A percentile compares a stretch with the other conserved stretches of the same genome.
These are phyloP conservation scores for Enteromius thamalakanensis DNA, from an alignment of 2,797 vertebrate species.

Conservation along the genomic window DNA sequence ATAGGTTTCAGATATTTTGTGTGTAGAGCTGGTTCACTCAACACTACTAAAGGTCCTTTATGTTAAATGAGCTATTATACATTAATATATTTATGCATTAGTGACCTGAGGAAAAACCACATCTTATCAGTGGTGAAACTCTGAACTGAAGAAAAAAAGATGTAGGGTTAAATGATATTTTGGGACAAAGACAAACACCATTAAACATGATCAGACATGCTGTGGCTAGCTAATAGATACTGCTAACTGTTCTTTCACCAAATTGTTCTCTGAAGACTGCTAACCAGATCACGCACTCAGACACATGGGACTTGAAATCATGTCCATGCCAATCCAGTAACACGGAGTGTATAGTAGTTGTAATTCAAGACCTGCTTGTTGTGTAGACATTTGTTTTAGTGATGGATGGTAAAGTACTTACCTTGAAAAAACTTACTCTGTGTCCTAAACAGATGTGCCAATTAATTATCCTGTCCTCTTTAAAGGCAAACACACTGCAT, in stretches of 20 bases:
- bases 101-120: not conserved
- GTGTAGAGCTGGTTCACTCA: not conserved
- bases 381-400: not conserved
- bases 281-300: conserved; percentile 9
- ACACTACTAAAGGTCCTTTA: not conserved
- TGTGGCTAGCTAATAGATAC: not conserved
- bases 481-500: not conserved
- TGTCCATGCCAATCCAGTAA: conserved; percentile 3
- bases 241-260: not conserved
- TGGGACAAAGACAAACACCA: not conserved
- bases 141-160: not conserved
- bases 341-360: not conserved
- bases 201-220: conserved; percentile 17
- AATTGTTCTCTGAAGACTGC: not conserved
- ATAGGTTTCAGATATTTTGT: not conserved
- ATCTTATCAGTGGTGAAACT: not conserved
- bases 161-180: not conserved
- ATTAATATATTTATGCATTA: not conserved
- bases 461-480: not conserved
- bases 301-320: not conserved
- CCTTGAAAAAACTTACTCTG: not conserved
- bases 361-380: not conserved
- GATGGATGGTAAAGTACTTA: not conserved
- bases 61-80: conserved; percentile 2
- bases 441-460: not conserved